Percentiles rank a stretch among this genome's conserved stretches.
phyloP scores from a whole-genome alignment of 2,797 vertebrate species.

The Aphelocoma californica region DNA sequence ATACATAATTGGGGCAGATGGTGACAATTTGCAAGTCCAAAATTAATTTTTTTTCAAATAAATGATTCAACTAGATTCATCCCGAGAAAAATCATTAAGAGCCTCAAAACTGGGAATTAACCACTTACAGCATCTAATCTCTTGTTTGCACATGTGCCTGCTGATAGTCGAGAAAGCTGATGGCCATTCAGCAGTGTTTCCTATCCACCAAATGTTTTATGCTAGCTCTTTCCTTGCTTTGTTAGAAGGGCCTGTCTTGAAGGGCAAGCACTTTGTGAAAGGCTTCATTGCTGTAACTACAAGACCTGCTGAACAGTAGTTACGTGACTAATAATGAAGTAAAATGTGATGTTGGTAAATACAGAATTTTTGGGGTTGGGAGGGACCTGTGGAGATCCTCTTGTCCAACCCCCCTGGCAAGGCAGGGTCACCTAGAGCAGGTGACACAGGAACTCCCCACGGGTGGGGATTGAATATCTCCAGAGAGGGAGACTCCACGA shows the following conservation, averaged over 20 bases:
- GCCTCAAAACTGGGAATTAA: background rate
- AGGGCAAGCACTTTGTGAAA: background rate
- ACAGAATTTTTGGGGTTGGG: background rate
- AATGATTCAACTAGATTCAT: background rate
- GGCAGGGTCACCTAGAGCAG: background rate
- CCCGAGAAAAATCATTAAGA: background rate
- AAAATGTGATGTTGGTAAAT: background rate
- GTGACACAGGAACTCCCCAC: background rate
- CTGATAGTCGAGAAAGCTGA: background rate
- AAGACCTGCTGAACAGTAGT: background rate
- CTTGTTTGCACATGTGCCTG: background rate
- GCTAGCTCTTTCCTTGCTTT: background rate
- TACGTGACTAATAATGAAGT: background rate
- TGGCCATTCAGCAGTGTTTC: background rate
- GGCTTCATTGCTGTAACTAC: background rate
- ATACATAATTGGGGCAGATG: background rate
- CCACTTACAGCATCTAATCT: background rate
- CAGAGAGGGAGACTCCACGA: accelerated
- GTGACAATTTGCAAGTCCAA: background rate
- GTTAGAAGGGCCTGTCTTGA: background rate
- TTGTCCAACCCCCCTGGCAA: background rate
- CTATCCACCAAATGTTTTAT: background rate
- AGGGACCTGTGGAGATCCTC: background rate
- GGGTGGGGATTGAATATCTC: background rate
- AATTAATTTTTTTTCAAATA: background rate